Evolutionary conservation across 1,140 invertebrate genomes (phyloP).

Genomic region (Drosophila ironensis): DNA sequence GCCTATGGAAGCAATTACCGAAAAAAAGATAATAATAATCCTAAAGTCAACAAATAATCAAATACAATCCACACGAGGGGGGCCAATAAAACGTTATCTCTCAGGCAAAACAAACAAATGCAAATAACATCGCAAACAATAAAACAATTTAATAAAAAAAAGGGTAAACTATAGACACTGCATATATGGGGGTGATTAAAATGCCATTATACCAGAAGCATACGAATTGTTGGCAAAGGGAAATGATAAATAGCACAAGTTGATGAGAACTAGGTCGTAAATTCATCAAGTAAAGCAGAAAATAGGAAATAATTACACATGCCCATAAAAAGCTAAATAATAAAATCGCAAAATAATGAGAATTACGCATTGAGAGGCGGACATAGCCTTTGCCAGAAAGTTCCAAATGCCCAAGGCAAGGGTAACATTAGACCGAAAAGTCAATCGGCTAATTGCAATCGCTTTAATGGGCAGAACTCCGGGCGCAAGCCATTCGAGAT

Average conservation of each 20-base stretch:
- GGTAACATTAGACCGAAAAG: constrained; percentile 24
- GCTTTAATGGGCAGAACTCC: constrained; percentile 45
- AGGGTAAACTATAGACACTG: too few species aligned
- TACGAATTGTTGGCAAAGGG: too few species aligned
- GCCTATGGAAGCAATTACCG: too few species aligned
- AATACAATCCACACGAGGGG: background rate
- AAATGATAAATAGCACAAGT: too few species aligned
- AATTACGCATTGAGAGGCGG: background rate
- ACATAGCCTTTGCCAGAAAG: background rate
- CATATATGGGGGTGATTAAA: too few species aligned
- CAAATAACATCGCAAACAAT: too few species aligned
- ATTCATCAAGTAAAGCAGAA: background rate
- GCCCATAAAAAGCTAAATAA: background rate
- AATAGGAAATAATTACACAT: background rate
- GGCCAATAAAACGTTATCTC: background rate
- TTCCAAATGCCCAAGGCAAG: constrained; percentile 4
- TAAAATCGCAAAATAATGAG: background rate
- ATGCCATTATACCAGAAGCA: too few species aligned
- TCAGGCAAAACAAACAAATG: too few species aligned
- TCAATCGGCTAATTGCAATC: constrained; percentile 62
- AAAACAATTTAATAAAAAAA: too few species aligned
- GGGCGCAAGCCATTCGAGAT: constrained; percentile 34
- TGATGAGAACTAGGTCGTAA: background rate
- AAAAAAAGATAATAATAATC: too few species aligned
- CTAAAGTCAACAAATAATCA: background rate